phyloP scores from a whole-genome alignment of 2,113 vertebrate genomes.

The Hippocampus comes region DNA sequence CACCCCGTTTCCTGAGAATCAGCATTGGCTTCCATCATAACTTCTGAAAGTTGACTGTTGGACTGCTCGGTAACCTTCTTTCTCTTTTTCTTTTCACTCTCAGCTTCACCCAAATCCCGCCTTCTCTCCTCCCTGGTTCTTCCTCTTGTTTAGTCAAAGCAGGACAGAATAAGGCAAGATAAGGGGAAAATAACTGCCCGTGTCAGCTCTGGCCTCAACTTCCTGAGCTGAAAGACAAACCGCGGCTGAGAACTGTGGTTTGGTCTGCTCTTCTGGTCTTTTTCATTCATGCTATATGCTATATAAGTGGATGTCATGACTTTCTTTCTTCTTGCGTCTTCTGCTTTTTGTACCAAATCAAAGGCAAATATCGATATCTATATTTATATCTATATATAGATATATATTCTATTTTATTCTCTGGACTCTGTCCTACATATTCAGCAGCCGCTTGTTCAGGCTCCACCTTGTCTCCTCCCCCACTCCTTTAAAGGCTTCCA shows the following conservation, averaged over 20 bases:
- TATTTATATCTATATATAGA: no score
- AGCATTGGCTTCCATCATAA: conserved; percentile 53
- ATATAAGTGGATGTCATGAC: neutral
- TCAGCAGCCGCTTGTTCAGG: conserved; percentile 19
- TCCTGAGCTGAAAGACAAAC: conserved; percentile 61
- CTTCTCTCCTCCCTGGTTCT: conserved; percentile 41
- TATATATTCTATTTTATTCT: neutral
- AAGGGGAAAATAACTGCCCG: conserved; percentile 41
- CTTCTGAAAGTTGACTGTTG: conserved; percentile 15
- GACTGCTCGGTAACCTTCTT: conserved; percentile 15
- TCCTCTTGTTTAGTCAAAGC: conserved; percentile 43
- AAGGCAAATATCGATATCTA: neutral
- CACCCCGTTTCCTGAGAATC: conserved; percentile 44
- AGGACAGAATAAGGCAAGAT: conserved; percentile 51
- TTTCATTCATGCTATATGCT: neutral
- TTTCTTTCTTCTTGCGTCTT: neutral
- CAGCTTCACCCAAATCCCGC: conserved; percentile 45
- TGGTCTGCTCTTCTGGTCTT: conserved; percentile 41
- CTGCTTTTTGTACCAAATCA: neutral
- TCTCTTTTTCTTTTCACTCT: conserved; percentile 17
- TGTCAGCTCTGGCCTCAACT: conserved; percentile 47
- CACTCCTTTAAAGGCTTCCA: conserved; percentile 49
- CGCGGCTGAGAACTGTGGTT: conserved; percentile 43
- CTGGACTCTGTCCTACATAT: conserved; percentile 15
- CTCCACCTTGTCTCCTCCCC: conserved; percentile 36